Evolutionary conservation across 2,888 invertebrate genomes (phyloP).

Genomic region (Druceiella hillmani): DNA sequence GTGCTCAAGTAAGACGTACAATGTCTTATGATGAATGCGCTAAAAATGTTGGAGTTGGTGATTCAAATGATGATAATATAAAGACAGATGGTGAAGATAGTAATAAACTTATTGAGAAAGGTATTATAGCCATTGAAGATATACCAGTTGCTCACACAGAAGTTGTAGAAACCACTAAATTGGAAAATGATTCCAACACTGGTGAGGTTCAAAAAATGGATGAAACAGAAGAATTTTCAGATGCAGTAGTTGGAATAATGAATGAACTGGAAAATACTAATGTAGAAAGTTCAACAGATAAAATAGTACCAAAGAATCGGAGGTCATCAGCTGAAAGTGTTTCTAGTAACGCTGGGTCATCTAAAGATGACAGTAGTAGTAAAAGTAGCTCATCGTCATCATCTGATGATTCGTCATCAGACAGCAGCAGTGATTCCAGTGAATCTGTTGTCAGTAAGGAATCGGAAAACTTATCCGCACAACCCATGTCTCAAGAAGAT

Average conservation of each 20-base stretch:
- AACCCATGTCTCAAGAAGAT: slow-evolving; percentile 46
- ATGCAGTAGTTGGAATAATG: slow-evolving; percentile 4
- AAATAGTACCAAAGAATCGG: slow-evolving; percentile 27
- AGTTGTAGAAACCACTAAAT: no score
- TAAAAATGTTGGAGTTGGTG: no score
- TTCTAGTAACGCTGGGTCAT: slow-evolving; percentile 37
- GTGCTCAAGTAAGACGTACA: slow-evolving; percentile 43
- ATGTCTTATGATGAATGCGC: slow-evolving; percentile 48
- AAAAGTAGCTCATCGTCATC: slow-evolving; percentile 42
- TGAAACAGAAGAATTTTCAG: slow-evolving; percentile 23
- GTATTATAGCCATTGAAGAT: no score
- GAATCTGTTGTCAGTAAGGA: slow-evolving; percentile 49
- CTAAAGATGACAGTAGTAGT: slow-evolving; percentile 28
- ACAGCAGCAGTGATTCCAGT: slow-evolving; percentile 48
- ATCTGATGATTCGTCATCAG: slow-evolving; percentile 51
- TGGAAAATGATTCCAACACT: slow-evolving; percentile 3
- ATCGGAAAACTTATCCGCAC: slow-evolving; percentile 39
- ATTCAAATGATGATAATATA: no score
- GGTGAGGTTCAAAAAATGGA: slow-evolving; percentile 18
- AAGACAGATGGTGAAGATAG: no score
- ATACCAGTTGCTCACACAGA: background rate
- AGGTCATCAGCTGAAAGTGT: slow-evolving; percentile 37
- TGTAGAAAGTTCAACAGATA: slow-evolving; percentile 22
- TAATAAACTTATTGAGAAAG: no score
- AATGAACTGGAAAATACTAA: slow-evolving; percentile 1